Base-by-base conservation (phyloP, 2,888 invertebrate species). In the Archaeoteleia sp. region DNA sequence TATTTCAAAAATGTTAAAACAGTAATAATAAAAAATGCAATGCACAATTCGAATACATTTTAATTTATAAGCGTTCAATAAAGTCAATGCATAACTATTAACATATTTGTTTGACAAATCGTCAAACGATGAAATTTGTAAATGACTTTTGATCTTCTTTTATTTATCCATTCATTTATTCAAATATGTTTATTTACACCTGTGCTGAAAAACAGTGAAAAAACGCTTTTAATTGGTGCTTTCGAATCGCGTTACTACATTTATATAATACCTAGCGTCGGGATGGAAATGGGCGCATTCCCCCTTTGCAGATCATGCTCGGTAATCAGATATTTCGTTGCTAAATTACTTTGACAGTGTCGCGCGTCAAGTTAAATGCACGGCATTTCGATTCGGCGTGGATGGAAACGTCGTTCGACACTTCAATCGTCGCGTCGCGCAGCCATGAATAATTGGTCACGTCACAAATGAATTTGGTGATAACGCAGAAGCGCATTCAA, bases 381-480 rank as follows among this genome's bases (percentile, higher is more conserved):
- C 68, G 45, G 70, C 67, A 61, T 60, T 69, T 65, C 57, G 58
- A 67, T 65, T 57, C 57, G 51, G 40, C 32, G 51, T 20, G 65
- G 68, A 62, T 65, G 53, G 65, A 70, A 49, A 66, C 62, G 68
- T 57, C 49, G 63, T 69, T 71, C 69, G 65, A 65, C 61, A 71
- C 67, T 71, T 78, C 75, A 78, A 78, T 78, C 74, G 74, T 67
- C 74, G 75, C 74, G 74, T 75, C 74, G 76, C 73, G 75, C 73
- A 69, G 63, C 53, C 76, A 80, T 82, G 79, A 83, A 82, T 83
- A 82, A 83, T 83, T 82, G 80, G 74, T 69, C 75, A 73, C 78
- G 76, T 74, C 77, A 78, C 82, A 78, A 80, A 80, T 79, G 78
- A 82, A 82, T 82, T 82, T 78, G 78, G 74, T 75, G 80, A 79